A percentile compares a stretch with the other conserved stretches of the same genome.
Evolutionary conservation across 2,888 invertebrate species (phyloP).

Genomic region (Mythimna impura): DNA sequence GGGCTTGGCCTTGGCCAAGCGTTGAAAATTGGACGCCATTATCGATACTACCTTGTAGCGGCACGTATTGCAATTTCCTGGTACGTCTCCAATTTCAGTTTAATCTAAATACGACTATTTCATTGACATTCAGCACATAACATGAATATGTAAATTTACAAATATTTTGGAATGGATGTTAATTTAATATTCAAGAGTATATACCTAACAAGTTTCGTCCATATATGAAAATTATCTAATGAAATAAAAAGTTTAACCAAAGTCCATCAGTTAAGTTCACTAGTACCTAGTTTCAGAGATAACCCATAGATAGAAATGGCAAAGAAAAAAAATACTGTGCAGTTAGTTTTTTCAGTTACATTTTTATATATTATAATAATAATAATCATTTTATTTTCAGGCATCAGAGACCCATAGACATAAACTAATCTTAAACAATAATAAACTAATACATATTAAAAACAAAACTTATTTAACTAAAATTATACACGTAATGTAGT

Average conservation of each 20-base stretch:
- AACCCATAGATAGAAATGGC: background rate
- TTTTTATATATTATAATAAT: too few species aligned
- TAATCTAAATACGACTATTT: background rate
- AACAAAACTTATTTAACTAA: too few species aligned
- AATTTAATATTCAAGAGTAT: background rate
- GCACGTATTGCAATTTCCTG: constrained; percentile 37
- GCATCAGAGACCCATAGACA: too few species aligned
- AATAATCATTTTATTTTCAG: too few species aligned
- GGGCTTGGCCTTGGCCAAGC: background rate
- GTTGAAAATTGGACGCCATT: constrained; percentile 7
- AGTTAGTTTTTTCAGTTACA: too few species aligned
- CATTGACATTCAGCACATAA: background rate
- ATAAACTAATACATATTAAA: too few species aligned
- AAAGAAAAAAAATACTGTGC: background rate
- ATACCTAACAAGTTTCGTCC: too few species aligned
- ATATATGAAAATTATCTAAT: too few species aligned
- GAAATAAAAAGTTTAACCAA: too few species aligned
- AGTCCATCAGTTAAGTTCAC: background rate
- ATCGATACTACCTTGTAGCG: constrained; percentile 13
- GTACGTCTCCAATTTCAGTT: constrained; percentile 17
- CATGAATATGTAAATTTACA: background rate
- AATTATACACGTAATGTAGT: too few species aligned
- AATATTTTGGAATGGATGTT: background rate
- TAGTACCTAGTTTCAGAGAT: background rate
- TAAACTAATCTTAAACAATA: too few species aligned